These are phyloP conservation scores for Drosophila athabasca DNA, from an alignment of 1,140 invertebrate species.

Conservation along the genomic window DNA sequence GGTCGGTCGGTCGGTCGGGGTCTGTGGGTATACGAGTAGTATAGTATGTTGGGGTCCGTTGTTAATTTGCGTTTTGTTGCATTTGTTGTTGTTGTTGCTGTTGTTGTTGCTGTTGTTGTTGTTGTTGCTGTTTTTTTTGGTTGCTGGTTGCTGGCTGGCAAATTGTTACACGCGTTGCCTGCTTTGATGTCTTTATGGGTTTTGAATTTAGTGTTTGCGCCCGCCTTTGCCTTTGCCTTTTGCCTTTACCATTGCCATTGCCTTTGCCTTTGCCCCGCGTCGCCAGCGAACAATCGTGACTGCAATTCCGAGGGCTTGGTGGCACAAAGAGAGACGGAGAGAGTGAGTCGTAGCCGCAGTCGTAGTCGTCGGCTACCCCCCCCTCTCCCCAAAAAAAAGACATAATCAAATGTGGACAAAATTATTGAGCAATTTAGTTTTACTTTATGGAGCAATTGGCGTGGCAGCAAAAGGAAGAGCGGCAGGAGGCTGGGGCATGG, in stretches of 20 bases:
- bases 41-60: slow-evolving; percentile 54
- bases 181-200: slow-evolving; percentile 81
- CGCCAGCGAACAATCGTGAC: slow-evolving; percentile 61
- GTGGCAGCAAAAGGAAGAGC: slow-evolving; percentile 13
- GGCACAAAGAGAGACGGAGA: background rate
- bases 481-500: background rate
- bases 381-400: slow-evolving; percentile 42
- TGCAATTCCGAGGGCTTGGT: slow-evolving; percentile 60
- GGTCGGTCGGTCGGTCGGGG: slow-evolving; percentile 16
- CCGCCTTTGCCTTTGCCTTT: slow-evolving; percentile 8
- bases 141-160: slow-evolving; percentile 67
- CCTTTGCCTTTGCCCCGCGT: slow-evolving; percentile 42
- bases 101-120: slow-evolving; percentile 45
- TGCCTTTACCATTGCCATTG: too few species aligned
- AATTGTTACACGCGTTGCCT: slow-evolving; percentile 82
- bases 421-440: slow-evolving; percentile 83
- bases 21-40: slow-evolving; percentile 28
- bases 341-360: background rate
- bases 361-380: background rate
- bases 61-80: slow-evolving; percentile 81
- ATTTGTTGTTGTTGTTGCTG: slow-evolving; percentile 54
- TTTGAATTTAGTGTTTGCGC: slow-evolving; percentile 75
- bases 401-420: slow-evolving; percentile 83
- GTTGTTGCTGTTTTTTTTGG: slow-evolving; percentile 24
- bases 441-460: slow-evolving; percentile 82